phyloP scores from a whole-genome alignment of 2,888 invertebrate species.

The Hanleya hanleyi region DNA sequence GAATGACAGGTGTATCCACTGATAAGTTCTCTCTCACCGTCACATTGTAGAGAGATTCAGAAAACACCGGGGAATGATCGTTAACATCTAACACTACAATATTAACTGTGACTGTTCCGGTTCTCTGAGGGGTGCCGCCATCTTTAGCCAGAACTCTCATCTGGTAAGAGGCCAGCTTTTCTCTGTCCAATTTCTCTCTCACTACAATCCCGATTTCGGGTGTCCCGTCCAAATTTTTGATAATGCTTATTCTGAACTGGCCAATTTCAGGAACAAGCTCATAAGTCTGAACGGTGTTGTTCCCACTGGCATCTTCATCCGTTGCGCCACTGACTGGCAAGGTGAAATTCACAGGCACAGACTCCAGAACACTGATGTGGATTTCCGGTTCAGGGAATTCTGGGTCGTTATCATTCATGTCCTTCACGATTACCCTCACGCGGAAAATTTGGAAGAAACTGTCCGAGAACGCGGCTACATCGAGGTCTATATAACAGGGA shows the following conservation, averaged over 20 bases:
- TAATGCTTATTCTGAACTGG: slow-evolving; percentile 44
- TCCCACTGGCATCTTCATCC: slow-evolving; percentile 49
- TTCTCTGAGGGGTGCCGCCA: slow-evolving; percentile 54
- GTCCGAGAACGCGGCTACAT: slow-evolving; percentile 46
- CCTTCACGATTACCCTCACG: slow-evolving; percentile 48
- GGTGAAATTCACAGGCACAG: slow-evolving; percentile 36
- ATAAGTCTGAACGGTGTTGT: slow-evolving; percentile 48
- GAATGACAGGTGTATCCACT: slow-evolving; percentile 47
- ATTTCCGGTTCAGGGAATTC: slow-evolving; percentile 39
- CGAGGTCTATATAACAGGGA: slow-evolving; percentile 48
- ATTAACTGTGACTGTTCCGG: slow-evolving; percentile 54
- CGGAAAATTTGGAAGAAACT: slow-evolving; percentile 47
- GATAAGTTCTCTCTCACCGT: slow-evolving; percentile 51
- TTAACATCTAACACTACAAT: slow-evolving; percentile 59
- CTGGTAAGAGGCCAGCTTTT: slow-evolving; percentile 47
- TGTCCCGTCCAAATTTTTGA: slow-evolving; percentile 36
- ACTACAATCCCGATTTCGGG: slow-evolving; percentile 58
- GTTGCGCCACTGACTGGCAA: slow-evolving; percentile 46
- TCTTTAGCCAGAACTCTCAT: slow-evolving; percentile 57
- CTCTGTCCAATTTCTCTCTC: slow-evolving; percentile 53
- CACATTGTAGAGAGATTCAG: slow-evolving; percentile 46
- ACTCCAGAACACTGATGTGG: slow-evolving; percentile 44
- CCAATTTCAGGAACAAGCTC: slow-evolving; percentile 41
- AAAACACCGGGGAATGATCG: slow-evolving; percentile 59
- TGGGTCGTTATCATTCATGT: slow-evolving; percentile 61